A percentile compares a stretch with the other conserved stretches of the same genome.
These are phyloP conservation scores for Chiloscyllium plagiosum DNA, from an alignment of 2,113 vertebrate species.

Conservation along the genomic window DNA sequence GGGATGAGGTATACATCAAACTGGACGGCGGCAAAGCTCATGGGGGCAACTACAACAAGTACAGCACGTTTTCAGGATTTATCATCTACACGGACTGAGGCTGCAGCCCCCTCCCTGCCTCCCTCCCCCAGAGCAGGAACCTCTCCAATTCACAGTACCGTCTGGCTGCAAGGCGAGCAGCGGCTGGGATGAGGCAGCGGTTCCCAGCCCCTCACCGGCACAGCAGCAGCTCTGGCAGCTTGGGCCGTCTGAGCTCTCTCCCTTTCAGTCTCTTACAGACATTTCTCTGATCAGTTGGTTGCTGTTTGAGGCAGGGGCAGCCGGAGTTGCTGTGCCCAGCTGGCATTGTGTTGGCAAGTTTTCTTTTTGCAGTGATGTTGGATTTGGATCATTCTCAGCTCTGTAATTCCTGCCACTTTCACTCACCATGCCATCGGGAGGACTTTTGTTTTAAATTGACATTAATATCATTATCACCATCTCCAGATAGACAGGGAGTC, in stretches of 20 bases:
- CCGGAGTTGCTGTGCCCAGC: background rate
- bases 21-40: conserved; percentile 95
- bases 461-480: background rate
- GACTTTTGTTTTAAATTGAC: background rate
- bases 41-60: conserved; percentile 98
- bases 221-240: background rate
- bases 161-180: background rate
- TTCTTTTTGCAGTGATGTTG: background rate
- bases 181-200: background rate
- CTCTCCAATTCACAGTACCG: background rate
- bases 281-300: conserved; percentile 14
- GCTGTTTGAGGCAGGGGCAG: background rate
- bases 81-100: conserved; percentile 94
- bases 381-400: background rate
- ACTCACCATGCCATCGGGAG: background rate
- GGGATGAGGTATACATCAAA: conserved; percentile 94
- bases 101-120: background rate
- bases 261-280: background rate
- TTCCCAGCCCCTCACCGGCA: background rate
- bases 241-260: background rate
- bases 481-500: background rate
- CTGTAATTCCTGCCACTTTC: too few species aligned
- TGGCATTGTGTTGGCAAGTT: background rate
- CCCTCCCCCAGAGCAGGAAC: background rate
- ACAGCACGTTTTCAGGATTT: conserved; percentile 98